Evolutionary conservation across 2,113 vertebrate species (phyloP).

Genomic region (Myotis brandtii): DNA sequence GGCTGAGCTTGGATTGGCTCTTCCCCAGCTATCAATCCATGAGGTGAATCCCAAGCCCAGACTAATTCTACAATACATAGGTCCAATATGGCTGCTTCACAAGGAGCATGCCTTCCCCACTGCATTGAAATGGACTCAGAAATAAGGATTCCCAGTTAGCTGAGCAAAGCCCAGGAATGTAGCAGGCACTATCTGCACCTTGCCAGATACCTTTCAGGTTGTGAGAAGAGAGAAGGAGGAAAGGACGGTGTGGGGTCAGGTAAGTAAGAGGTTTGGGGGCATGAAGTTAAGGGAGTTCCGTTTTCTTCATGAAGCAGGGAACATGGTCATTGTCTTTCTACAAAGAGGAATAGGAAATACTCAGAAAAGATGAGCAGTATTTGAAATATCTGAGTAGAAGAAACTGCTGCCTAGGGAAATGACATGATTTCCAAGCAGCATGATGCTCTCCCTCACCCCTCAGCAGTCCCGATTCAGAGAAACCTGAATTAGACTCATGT

Average conservation of each 20-base stretch:
- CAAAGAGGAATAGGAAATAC: background rate
- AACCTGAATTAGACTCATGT: background rate
- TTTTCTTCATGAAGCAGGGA: background rate
- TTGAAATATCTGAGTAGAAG: background rate
- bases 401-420: background rate
- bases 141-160: background rate
- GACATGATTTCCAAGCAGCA: background rate
- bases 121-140: background rate
- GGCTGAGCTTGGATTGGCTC: background rate
- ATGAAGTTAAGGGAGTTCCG: background rate
- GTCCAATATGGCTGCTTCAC: background rate
- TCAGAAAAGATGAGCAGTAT: background rate
- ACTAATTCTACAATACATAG: background rate
- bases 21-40: background rate
- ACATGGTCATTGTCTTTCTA: background rate
- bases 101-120: background rate
- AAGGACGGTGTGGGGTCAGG: accelerated
- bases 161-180: background rate
- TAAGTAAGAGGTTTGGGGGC: background rate
- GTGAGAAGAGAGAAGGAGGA: background rate
- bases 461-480: background rate
- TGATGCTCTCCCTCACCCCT: background rate
- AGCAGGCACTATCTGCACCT: background rate
- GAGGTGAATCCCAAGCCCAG: background rate
- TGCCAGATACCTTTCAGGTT: background rate